Conservation (phyloP, 1,140 invertebrate genomes). For the Ceratitis capitata region DNA sequence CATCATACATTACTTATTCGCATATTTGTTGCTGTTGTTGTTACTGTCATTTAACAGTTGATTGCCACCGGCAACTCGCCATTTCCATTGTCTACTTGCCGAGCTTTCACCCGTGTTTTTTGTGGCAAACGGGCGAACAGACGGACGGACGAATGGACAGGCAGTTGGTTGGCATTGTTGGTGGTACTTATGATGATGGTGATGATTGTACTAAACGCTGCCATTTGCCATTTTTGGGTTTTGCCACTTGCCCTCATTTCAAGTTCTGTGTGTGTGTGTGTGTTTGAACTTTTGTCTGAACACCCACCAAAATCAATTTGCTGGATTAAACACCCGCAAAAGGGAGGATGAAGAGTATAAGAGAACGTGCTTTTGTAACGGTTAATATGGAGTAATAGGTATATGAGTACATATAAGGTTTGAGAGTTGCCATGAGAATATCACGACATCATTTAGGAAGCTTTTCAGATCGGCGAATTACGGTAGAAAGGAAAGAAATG, state of each 20-base stretch:
- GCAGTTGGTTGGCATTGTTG: background rate
- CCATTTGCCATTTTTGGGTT: conserved; percentile 65
- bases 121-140: too few species aligned
- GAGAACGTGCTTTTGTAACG: background rate
- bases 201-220: conserved; percentile 64
- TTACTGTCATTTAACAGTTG: conserved; percentile 22
- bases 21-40: background rate
- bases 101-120: background rate
- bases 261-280: background rate
- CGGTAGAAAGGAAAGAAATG: too few species aligned
- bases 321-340: conserved; percentile 49
- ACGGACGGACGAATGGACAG: too few species aligned
- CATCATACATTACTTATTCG: background rate
- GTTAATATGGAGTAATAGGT: background rate
- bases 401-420: background rate
- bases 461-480: too few species aligned
- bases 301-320: conserved; percentile 65
- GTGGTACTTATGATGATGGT: conserved; percentile 45
- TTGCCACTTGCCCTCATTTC: conserved; percentile 59
- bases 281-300: conserved; percentile 63
- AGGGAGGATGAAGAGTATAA: background rate
- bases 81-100: conserved; percentile 3
- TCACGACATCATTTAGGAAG: too few species aligned
- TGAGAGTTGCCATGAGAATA: background rate
- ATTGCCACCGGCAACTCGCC: conserved; percentile 2